phyloP scores from a whole-genome alignment of 2,797 vertebrate genomes.

The Sarcoramphus papa region DNA sequence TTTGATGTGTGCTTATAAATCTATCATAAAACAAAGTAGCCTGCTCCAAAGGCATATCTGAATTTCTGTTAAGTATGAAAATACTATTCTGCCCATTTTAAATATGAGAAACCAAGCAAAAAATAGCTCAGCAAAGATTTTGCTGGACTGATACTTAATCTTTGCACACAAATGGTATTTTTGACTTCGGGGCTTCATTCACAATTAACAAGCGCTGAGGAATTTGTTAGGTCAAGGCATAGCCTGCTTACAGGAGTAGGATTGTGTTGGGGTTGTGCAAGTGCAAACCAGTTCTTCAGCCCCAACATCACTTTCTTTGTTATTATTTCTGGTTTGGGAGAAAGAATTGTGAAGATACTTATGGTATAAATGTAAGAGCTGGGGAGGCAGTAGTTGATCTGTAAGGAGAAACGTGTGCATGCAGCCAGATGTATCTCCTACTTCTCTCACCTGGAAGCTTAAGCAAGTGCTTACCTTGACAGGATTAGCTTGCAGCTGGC shows the following conservation, averaged over 20 bases:
- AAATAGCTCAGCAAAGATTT: neutral
- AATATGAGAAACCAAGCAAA: neutral
- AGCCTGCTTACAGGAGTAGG: neutral
- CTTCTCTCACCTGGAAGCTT: neutral
- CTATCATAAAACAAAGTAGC: neutral
- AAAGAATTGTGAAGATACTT: neutral
- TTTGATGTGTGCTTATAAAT: neutral
- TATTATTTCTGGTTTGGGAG: neutral
- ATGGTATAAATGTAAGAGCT: neutral
- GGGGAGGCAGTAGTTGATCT: neutral
- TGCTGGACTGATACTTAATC: neutral
- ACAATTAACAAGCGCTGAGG: neutral
- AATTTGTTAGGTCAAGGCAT: neutral
- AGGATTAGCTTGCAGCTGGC: neutral
- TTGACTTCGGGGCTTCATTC: neutral
- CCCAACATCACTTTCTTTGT: neutral
- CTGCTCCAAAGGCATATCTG: neutral
- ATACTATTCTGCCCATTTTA: neutral
- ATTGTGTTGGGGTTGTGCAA: neutral
- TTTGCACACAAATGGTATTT: neutral
- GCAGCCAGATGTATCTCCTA: neutral
- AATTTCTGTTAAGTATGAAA: neutral
- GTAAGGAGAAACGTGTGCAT: neutral
- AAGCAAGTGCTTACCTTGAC: neutral
- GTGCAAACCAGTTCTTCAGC: neutral